Percentiles rank a stretch among this genome's conserved stretches.
Conservation (phyloP, 2,113 vertebrate species). For the Oryzias melastigma region DNA sequence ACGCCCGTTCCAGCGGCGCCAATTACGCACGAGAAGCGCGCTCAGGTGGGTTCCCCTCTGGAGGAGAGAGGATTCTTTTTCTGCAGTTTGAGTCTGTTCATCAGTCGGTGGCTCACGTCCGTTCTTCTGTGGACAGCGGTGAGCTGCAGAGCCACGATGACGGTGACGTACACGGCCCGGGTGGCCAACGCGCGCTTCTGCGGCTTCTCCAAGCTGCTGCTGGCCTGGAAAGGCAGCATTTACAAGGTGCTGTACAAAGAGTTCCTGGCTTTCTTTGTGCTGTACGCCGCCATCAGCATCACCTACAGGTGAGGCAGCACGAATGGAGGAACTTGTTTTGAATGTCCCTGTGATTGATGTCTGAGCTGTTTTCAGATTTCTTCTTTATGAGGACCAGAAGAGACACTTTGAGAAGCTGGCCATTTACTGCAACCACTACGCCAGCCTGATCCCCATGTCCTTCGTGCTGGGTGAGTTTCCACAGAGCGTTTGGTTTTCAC, state of each 20-base stretch:
- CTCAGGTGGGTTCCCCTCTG: background rate
- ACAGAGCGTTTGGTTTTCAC: too few relatives aligned
- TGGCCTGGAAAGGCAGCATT: slow-evolving; percentile 92
- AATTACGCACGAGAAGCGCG: slow-evolving; percentile 39
- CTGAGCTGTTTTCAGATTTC: slow-evolving; percentile 67
- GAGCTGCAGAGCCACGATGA: slow-evolving; percentile 73
- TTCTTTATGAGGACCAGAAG: slow-evolving; percentile 83
- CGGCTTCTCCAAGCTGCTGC: slow-evolving; percentile 88
- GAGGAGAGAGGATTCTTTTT: slow-evolving; percentile 23
- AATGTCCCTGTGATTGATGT: background rate
- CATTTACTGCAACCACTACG: slow-evolving; percentile 91
- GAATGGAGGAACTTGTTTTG: background rate
- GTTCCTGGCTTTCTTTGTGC: slow-evolving; percentile 84
- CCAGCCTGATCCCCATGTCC: slow-evolving; percentile 90
- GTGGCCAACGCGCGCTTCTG: slow-evolving; percentile 92
- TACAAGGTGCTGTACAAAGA: slow-evolving; percentile 93
- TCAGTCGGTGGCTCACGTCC: background rate
- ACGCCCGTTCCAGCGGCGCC: slow-evolving; percentile 28
- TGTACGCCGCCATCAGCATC: slow-evolving; percentile 85
- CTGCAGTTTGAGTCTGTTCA: background rate
- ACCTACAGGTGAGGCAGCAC: slow-evolving; percentile 82
- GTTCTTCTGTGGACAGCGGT: background rate
- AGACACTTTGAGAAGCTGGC: slow-evolving; percentile 90
- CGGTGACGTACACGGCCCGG: slow-evolving; percentile 89
- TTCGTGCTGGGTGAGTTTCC: slow-evolving; percentile 85